These are phyloP conservation scores for Eulemur rubriventer DNA, from an alignment of 2,797 vertebrate species.

Conservation along the genomic window DNA sequence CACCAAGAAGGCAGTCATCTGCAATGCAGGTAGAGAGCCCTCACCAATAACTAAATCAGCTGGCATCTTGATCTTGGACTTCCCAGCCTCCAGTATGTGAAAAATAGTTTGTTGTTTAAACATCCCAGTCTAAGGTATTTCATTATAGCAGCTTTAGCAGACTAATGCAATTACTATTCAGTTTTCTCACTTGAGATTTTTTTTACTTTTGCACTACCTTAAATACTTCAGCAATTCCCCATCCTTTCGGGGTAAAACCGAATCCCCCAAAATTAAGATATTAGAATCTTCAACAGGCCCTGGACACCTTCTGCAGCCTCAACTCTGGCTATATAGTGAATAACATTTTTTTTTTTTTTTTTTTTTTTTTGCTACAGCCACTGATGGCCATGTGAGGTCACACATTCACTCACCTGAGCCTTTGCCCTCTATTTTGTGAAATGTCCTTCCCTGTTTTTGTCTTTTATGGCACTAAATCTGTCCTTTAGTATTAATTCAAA, in stretches of 20 bases:
- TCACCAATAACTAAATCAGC: neutral
- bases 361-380: neutral
- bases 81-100: neutral
- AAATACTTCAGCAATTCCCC: neutral
- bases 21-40: neutral
- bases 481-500: neutral
- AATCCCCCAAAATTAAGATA: neutral
- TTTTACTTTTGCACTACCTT: neutral
- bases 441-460: neutral
- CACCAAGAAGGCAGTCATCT: neutral
- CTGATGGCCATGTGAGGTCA: neutral
- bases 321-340: neutral
- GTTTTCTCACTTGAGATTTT: neutral
- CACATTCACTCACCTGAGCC: neutral
- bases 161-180: neutral
- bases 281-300: neutral
- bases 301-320: neutral
- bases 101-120: neutral
- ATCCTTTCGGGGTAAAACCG: neutral
- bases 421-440: neutral
- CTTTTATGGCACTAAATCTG: neutral
- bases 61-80: neutral
- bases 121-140: fast-evolving
- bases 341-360: no score
- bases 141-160: neutral